Evolutionary conservation across 1,140 invertebrate species (phyloP).

Genomic region (Macrosteles quadrilineatus): DNA sequence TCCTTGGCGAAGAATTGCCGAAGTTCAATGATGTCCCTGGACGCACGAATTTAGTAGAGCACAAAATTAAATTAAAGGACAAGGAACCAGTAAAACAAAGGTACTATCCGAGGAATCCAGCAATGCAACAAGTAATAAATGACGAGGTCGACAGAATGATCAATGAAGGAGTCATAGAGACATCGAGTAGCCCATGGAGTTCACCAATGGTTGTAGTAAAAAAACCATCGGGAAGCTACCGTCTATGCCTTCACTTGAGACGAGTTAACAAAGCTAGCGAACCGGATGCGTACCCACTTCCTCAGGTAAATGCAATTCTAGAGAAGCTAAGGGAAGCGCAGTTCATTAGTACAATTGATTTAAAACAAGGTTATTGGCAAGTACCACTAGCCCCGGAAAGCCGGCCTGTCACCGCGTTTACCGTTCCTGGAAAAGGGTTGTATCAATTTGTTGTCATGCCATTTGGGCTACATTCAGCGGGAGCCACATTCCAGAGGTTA

Average conservation of each 20-base stretch:
- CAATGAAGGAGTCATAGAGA: background rate
- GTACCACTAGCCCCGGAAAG: background rate
- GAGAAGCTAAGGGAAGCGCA: background rate
- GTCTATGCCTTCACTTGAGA: background rate
- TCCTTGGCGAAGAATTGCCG: background rate
- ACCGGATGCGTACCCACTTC: too few relatives aligned
- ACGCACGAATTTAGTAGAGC: background rate
- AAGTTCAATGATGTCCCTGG: background rate
- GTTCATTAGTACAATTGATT: background rate
- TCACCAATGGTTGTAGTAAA: background rate
- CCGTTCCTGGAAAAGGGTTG: too few relatives aligned
- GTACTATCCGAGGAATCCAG: too few relatives aligned
- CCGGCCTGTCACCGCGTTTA: background rate
- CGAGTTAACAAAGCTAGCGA: background rate
- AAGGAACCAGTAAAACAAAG: background rate
- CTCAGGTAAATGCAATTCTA: too few relatives aligned
- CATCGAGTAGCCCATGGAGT: background rate
- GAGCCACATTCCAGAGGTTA: background rate
- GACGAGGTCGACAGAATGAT: background rate
- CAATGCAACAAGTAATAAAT: too few relatives aligned
- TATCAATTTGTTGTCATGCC: too few relatives aligned
- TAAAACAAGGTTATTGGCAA: background rate
- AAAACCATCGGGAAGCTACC: too few relatives aligned
- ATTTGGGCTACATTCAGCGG: background rate
- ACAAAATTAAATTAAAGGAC: too few relatives aligned